phyloP scores from a whole-genome alignment of 2,888 invertebrate genomes.

The Crocallis elinguaria region DNA sequence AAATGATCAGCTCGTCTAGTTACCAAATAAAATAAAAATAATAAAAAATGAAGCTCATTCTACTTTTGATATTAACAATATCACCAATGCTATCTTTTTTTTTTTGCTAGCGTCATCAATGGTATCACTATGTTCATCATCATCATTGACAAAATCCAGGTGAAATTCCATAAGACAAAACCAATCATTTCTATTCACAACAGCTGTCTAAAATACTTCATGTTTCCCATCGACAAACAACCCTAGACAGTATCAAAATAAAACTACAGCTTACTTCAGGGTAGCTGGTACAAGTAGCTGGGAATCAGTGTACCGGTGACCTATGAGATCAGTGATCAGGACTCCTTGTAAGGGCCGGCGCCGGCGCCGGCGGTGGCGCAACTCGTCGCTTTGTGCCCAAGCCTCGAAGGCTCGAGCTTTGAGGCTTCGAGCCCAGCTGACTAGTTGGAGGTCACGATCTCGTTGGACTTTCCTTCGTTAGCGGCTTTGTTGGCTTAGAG shows the following conservation, averaged over 20 bases:
- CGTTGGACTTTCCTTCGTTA: slow-evolving; percentile 20
- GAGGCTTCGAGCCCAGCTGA: slow-evolving; percentile 14
- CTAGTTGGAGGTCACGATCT: slow-evolving; percentile 9
- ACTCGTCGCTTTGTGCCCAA: slow-evolving; percentile 13
- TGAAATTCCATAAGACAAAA: too few relatives aligned
- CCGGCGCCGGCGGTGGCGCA: slow-evolving; percentile 63
- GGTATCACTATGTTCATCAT: too few relatives aligned
- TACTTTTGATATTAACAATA: too few relatives aligned
- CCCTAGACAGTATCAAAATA: background rate
- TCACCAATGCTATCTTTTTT: too few relatives aligned
- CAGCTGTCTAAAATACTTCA: too few relatives aligned
- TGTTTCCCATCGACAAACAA: too few relatives aligned
- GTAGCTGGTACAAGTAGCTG: slow-evolving; percentile 36
- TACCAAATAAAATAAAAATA: too few relatives aligned
- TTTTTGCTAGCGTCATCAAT: too few relatives aligned
- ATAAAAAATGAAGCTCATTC: too few relatives aligned
- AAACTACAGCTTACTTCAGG: slow-evolving; percentile 7
- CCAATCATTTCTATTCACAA: too few relatives aligned
- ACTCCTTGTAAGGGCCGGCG: slow-evolving; percentile 74
- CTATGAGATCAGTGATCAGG: slow-evolving; percentile 73
- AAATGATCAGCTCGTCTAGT: too few relatives aligned
- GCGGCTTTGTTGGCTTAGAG: slow-evolving; percentile 2
- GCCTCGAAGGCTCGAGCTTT: slow-evolving; percentile 13
- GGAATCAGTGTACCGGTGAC: slow-evolving; percentile 62
- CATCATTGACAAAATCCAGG: too few relatives aligned